Evolutionary conservation across 2,888 invertebrate genomes (phyloP), one percentile per base, ranked within the genome.

Genomic region (Synergus laeviventris): DNA sequence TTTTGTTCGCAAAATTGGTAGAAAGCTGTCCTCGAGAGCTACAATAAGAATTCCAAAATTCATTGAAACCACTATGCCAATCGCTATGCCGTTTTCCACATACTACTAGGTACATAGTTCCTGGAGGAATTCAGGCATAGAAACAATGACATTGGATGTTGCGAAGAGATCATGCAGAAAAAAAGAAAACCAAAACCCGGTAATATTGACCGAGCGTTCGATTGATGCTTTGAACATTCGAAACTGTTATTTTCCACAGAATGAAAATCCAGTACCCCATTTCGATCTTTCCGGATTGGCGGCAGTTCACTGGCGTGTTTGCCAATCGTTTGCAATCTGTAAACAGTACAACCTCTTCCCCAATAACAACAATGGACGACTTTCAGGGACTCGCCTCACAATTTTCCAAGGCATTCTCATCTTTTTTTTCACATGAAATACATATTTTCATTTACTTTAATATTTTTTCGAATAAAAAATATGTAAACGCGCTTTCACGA

Each of bases 261-360:
- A 49, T 70, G 49, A 70, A 70, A 70, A 49, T 70, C 49, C 70
- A n/a, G 31, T 31, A 70, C n/a, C 36, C 31, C 70, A 49, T 70
- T 70, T 24, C n/a, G 31, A 49, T 70, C 70, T 21, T 31, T 49
- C 70, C 16, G n/a, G n/a, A n/a, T 70, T 49, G 45, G 70, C 70
- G 70, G 49, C 45, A 70, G 45, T 70, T 70, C 70, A 70, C 49
- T 70, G 49, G 70, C 45, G 70, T 70, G 70, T 70, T 70, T 49
- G 24, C 70, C 31, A 70, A 70, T 70, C 70, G 70, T 70, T 70
- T 49, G 70, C 49, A 24, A n/a, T 70, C 70, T 70, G 70, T 11
- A 70, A 45, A 70, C 31, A 70, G 70, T 70, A 24, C 66, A 24
- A 21, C 9, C 16, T 49, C 9, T 42, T 42, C 18, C 9, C 70